Percentiles rank a stretch among this genome's conserved stretches.
These are phyloP conservation scores for Bagarius yarrelli DNA, from an alignment of 2,113 vertebrate genomes.

Conservation along the genomic window DNA sequence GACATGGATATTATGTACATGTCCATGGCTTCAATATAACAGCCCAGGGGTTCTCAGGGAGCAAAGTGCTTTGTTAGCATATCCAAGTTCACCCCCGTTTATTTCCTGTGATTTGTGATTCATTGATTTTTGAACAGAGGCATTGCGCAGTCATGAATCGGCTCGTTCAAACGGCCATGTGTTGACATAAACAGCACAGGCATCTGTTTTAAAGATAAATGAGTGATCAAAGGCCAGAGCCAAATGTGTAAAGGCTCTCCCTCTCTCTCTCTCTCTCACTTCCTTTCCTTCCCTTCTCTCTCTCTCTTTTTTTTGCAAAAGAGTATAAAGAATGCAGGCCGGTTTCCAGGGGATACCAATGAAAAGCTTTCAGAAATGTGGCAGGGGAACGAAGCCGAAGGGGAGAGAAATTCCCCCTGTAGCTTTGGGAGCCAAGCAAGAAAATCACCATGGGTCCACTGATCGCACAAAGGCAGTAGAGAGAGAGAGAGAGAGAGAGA, in stretches of 20 bases:
- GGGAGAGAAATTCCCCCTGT: slow-evolving; percentile 73
- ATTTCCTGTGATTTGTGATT: slow-evolving; percentile 65
- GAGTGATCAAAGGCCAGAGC: slow-evolving; percentile 76
- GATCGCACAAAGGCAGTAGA: slow-evolving; percentile 68
- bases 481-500: slow-evolving; percentile 54
- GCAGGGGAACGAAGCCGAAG: slow-evolving; percentile 71
- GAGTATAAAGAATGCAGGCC: slow-evolving; percentile 76
- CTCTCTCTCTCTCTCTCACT: slow-evolving; percentile 31
- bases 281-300: background rate
- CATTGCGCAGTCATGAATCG: slow-evolving; percentile 53
- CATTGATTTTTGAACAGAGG: slow-evolving; percentile 61
- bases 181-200: slow-evolving; percentile 67
- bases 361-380: slow-evolving; percentile 80
- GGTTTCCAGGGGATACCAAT: slow-evolving; percentile 83
- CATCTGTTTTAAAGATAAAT: slow-evolving; percentile 77
- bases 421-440: slow-evolving; percentile 74
- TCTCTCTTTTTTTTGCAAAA: slow-evolving; percentile 63
- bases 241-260: slow-evolving; percentile 68
- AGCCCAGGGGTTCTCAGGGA: slow-evolving; percentile 39
- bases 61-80: slow-evolving; percentile 59
- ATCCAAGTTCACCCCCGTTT: slow-evolving; percentile 52
- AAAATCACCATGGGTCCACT: slow-evolving; percentile 73
- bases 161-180: slow-evolving; percentile 62
- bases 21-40: slow-evolving; percentile 46
- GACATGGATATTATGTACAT: slow-evolving; percentile 68